phyloP scores from a whole-genome alignment of 2,113 vertebrate genomes.

The Coracopsis vasa region DNA sequence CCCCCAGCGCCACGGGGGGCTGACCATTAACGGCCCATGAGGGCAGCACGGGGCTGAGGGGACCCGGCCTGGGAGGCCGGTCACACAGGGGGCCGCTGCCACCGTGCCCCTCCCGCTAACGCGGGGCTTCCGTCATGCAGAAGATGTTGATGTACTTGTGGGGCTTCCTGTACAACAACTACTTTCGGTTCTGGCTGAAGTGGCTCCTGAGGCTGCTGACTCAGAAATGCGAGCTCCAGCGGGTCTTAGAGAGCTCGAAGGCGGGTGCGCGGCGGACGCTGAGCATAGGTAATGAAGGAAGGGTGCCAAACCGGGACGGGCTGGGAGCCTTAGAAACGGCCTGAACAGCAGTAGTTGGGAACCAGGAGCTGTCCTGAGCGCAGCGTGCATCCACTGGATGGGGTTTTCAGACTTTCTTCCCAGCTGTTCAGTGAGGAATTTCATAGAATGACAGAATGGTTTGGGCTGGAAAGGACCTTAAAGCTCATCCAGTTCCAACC shows the following conservation, averaged over 20 bases:
- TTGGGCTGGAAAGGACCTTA: no score
- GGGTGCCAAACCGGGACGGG: not conserved
- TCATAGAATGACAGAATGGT: no score
- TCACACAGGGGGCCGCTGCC: no score
- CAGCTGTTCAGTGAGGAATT: accelerated
- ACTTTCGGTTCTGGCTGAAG: constrained; percentile 91
- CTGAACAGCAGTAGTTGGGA: not conserved
- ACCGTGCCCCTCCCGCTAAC: not conserved
- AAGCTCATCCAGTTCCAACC: no score
- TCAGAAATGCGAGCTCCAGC: constrained; percentile 90
- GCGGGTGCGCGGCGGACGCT: constrained; percentile 82
- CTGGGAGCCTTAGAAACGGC: not conserved
- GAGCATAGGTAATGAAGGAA: constrained; percentile 78
- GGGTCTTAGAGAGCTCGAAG: constrained; percentile 76
- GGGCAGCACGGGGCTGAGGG: not conserved
- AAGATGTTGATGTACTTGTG: constrained; percentile 85
- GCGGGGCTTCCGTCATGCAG: constrained; percentile 7
- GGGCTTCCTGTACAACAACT: constrained; percentile 86
- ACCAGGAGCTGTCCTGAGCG: accelerated
- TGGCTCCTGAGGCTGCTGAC: constrained; percentile 88
- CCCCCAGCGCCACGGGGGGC: not conserved
- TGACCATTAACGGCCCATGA: not conserved
- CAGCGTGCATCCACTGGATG: accelerated
- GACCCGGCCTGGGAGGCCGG: not conserved
- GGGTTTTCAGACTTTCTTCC: accelerated